phyloP scores from a whole-genome alignment of 1,140 invertebrate genomes.

The Neodiprion virginianus region DNA sequence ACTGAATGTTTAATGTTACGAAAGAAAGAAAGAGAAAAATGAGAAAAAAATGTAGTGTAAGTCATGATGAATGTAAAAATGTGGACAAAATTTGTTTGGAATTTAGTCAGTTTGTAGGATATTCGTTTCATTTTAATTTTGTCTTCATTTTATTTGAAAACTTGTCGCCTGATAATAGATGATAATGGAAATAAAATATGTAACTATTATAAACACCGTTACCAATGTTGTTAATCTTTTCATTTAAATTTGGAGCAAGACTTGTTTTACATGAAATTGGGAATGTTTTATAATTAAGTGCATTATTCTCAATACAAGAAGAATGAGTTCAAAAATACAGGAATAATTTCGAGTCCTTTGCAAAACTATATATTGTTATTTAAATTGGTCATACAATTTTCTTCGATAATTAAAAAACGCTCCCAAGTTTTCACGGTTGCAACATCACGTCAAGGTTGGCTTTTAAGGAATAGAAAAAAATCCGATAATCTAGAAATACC shows the following conservation, averaged over 20 bases:
- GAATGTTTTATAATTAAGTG: too few species aligned
- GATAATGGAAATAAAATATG: slow-evolving; percentile 1
- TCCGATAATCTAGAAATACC: too few species aligned
- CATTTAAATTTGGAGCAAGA: not conserved
- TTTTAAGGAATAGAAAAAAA: too few species aligned
- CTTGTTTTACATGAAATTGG: too few species aligned
- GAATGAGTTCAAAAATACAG: too few species aligned
- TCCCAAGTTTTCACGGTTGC: too few species aligned
- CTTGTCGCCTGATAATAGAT: slow-evolving; percentile 2
- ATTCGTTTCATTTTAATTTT: not conserved
- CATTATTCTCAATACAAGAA: too few species aligned
- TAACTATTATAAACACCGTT: slow-evolving; percentile 7
- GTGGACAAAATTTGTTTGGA: not conserved
- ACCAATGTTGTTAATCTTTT: not conserved
- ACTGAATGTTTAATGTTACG: slow-evolving; percentile 2
- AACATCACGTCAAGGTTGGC: too few species aligned
- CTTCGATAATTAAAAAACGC: too few species aligned
- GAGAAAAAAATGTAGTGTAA: not conserved
- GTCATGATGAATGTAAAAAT: not conserved
- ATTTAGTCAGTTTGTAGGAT: not conserved
- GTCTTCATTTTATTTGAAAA: not conserved
- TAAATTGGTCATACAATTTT: too few species aligned
- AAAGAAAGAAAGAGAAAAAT: not conserved
- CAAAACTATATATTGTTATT: too few species aligned
- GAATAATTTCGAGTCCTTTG: too few species aligned